Conservation (phyloP, 2,888 invertebrate genomes). For the Eucriotettix oculatus region DNA sequence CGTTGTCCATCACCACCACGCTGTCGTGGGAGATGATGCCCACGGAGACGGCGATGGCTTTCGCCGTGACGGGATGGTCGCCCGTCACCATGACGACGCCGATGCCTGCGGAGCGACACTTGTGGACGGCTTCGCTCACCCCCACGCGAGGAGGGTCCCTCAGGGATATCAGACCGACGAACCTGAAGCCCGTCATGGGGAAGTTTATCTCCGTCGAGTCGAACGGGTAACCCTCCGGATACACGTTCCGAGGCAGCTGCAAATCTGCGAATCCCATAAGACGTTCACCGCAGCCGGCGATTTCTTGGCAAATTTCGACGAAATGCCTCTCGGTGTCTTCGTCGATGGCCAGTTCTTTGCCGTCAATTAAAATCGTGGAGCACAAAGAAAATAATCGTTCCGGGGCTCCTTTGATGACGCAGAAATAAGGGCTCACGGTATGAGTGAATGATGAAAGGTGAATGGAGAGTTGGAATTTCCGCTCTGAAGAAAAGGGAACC, state of each 20-base stretch:
- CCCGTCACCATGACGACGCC: conserved; percentile 67
- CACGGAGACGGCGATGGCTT: conserved; percentile 55
- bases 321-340: conserved; percentile 13
- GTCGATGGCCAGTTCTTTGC: conserved; percentile 11
- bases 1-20: not conserved
- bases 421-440: conserved; percentile 29
- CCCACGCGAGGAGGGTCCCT: conserved; percentile 34
- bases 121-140: conserved; percentile 40
- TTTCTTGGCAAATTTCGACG: conserved; percentile 31
- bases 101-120: conserved; percentile 60
- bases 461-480: conserved; percentile 54
- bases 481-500: conserved; percentile 52
- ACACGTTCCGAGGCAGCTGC: conserved; percentile 23
- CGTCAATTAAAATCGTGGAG: not conserved
- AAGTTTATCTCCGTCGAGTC: conserved; percentile 28
- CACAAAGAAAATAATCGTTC: conserved; percentile 54
- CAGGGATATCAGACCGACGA: conserved; percentile 32
- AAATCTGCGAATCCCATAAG: conserved; percentile 32
- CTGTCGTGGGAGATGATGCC: conserved; percentile 45
- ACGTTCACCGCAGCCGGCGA: conserved; percentile 41
- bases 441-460: conserved; percentile 35
- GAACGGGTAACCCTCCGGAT: conserved; percentile 26
- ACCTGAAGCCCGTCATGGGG: conserved; percentile 26
- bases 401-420: conserved; percentile 64
- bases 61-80: conserved; percentile 68